Evolutionary conservation across 2,113 vertebrate species (phyloP).

Genomic region (Polypterus bichir): DNA sequence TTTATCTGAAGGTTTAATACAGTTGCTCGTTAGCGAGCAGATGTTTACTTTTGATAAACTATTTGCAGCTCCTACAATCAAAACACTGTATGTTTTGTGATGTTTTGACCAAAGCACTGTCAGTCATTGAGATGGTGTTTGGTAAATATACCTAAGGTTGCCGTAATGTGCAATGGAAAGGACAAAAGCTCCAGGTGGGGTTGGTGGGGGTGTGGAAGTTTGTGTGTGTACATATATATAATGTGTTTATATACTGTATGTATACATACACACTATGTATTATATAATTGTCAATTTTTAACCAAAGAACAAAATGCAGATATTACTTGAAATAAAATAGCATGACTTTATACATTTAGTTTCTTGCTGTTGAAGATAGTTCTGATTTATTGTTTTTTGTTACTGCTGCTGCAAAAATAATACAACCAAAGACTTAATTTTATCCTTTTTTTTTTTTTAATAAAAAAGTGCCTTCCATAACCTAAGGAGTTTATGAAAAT

Average conservation of each 20-base stretch:
- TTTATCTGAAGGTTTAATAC: too few relatives aligned
- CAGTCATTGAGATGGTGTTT: slow-evolving; percentile 43
- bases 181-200: slow-evolving; percentile 24
- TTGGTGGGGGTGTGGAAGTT: too few relatives aligned
- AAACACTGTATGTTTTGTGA: slow-evolving; percentile 26
- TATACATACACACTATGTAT: neutral
- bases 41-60: slow-evolving; percentile 22
- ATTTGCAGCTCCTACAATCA: slow-evolving; percentile 34
- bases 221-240: too few relatives aligned
- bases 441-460: too few relatives aligned
- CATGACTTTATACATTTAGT: neutral
- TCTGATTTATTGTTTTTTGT: too few relatives aligned
- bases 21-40: slow-evolving; percentile 1
- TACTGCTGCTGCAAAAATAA: too few relatives aligned
- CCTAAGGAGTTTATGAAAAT: too few relatives aligned
- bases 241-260: too few relatives aligned
- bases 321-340: slow-evolving; percentile 11
- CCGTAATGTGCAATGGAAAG: slow-evolving; percentile 35
- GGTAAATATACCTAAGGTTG: slow-evolving; percentile 38
- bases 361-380: too few relatives aligned
- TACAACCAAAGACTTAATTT: too few relatives aligned
- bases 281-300: slow-evolving; percentile 5
- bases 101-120: slow-evolving; percentile 51
- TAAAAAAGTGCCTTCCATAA: too few relatives aligned
- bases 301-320: slow-evolving; percentile 15